Percentiles rank a stretch among this genome's conserved stretches.
Conservation (phyloP, 2,888 invertebrate species). For the Teleogryllus oceanicus region DNA sequence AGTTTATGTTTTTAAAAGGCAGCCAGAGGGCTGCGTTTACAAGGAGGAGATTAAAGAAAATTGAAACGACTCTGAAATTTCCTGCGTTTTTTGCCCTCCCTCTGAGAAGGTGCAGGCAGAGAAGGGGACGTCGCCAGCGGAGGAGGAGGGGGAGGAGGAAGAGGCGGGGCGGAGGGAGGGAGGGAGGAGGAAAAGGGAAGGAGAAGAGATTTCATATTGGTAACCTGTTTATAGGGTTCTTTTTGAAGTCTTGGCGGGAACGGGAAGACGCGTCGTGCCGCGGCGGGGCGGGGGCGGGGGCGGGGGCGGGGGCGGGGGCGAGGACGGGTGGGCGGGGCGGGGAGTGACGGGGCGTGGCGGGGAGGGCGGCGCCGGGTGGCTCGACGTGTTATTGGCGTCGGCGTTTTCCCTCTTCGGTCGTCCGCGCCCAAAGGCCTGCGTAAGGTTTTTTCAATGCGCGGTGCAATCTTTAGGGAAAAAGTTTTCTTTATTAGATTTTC, state of each 20-base stretch:
- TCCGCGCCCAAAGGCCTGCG: slow-evolving; percentile 23
- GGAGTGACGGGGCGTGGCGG: background rate
- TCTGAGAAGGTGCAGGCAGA: background rate
- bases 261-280: slow-evolving; percentile 19
- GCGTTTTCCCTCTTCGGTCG: slow-evolving; percentile 31
- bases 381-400: slow-evolving; percentile 34
- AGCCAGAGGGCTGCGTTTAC: slow-evolving; percentile 37
- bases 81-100: slow-evolving; percentile 30
- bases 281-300: background rate
- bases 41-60: slow-evolving; percentile 38
- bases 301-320: background rate
- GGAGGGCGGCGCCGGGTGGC: background rate
- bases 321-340: background rate
- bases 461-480: slow-evolving; percentile 34
- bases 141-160: slow-evolving; percentile 20
- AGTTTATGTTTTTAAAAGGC: slow-evolving; percentile 40
- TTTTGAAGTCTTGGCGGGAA: slow-evolving; percentile 34
- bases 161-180: slow-evolving; percentile 23
- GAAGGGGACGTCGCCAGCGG: slow-evolving; percentile 20
- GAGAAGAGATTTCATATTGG: slow-evolving; percentile 35
- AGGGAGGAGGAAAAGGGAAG: slow-evolving; percentile 20
- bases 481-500: slow-evolving; percentile 40
- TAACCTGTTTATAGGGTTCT: slow-evolving; percentile 38
- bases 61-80: slow-evolving; percentile 39
- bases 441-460: slow-evolving; percentile 26